Evolutionary conservation across 2,113 vertebrate genomes (phyloP), one percentile per base, ranked within the genome.

Genomic region (Heterocephalus glaber): DNA sequence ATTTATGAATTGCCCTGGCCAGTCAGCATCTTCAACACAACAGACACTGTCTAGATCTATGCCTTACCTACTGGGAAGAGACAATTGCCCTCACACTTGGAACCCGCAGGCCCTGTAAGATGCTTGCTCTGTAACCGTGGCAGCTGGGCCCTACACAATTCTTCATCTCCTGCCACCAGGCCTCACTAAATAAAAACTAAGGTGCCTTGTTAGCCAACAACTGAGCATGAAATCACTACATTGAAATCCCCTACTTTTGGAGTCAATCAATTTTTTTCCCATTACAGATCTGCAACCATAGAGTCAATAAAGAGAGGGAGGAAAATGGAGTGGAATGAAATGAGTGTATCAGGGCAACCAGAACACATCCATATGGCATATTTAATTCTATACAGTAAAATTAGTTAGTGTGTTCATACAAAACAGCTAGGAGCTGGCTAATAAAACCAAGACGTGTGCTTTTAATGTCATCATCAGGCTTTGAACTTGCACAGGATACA

Each of bases 201-300:
- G 7, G 96, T 95, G 97, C 95, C 98, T 98, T 98, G 97, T 98
- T 98, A 99, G 98, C 97, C 98, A 98, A 99, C 98, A 99, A 98
- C 98, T 17, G 96, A 98, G 98, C 97, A 1, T 99, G 98, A 99
- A 99, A 99, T 98, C 97, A 97, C 30, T 91, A 97, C 97, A 97
- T 2, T 97, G 96, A 97, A 98, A 98, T 98, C 95, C 96, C 86
- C 92, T 76, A 72, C 97, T 97, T 90, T 88, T 88, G 30, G 92
- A 98, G 98, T 98, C 98, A 99, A 98, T 98, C 98, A 97, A 92
- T 98, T 97, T 97, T 96, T 63, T 97, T 60, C 2, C 95, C 95
- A 97, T 97, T 98, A 98, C 77, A 98, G 97, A 97, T 97, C 96
- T 97, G 94, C 95, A 97, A 0, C 9, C 96, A 96, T 76, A 96